Base-by-base conservation (phyloP, 2,113 vertebrate species). In the Typhlomys cinereus region DNA sequence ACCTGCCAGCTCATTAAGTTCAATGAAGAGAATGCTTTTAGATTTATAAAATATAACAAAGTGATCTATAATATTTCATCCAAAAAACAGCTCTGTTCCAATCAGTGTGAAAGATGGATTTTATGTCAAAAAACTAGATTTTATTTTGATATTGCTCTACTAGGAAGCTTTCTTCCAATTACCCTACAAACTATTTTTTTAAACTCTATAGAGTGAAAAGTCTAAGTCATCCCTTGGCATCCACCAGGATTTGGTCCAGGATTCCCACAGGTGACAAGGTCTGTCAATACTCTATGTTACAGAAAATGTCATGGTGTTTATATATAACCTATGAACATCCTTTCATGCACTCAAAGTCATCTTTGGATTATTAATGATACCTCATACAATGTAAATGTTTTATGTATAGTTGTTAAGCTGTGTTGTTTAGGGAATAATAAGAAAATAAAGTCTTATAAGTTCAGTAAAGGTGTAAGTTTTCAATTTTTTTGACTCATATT, bases 1-100 rank as follows among this genome's bases (percentile, higher is more conserved):
- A 92, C 71, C n/a, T 84, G 84, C 41, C 67, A 91, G 73, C n/a
- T 62, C 88, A 86, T 52, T 90, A 85, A 95, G 80, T 57, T 71
- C 66, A 75, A 67, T 89, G 61, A 36, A 96, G 48, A 31, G 12
- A 75, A 74, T 84, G 70, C 23, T 88, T 88, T 89, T 66, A 48
- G 12, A 20, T 85, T 61, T 23, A 89, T 86, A 67, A 84, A 74
- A 57, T 92, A 59, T 64, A 88, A 90, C 61, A 93, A 75, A 62
- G 80, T 92, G 31, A 66, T 84, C 44, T 80, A 36, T 12, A 90
- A 41, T 70, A 83, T 74, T 94, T 93, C 46, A 89, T 25, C 34
- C 39, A 87, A 34, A 20, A 92, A 90, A 62, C 54, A 74, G 1
- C 34, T 50, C 21, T 4, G 3, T 76, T 13, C 54, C 36, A 83